A percentile compares a stretch with the other conserved stretches of the same genome.
phyloP scores from a whole-genome alignment of 1,140 invertebrate species.

The Hyles vespertilio region DNA sequence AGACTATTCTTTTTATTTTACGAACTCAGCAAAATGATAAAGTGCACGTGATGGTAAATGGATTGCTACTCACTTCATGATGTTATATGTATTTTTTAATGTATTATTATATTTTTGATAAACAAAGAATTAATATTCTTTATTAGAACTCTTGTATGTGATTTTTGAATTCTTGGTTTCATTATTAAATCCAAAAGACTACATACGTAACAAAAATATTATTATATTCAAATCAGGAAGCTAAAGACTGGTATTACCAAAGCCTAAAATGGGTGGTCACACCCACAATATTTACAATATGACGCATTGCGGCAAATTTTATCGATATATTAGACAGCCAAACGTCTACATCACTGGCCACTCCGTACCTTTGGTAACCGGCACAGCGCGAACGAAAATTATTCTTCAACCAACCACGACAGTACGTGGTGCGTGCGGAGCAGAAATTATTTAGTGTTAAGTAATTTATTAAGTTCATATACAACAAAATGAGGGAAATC shows the following conservation, averaged over 20 bases:
- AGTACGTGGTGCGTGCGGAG: slow-evolving; percentile 71
- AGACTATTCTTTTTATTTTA: no score
- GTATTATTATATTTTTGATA: no score
- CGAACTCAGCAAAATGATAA: no score
- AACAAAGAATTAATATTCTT: no score
- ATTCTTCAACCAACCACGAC: slow-evolving; percentile 68
- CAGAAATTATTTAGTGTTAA: slow-evolving; percentile 65
- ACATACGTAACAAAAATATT: background rate
- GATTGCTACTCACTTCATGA: no score
- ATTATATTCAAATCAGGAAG: background rate
- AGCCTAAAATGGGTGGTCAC: no score
- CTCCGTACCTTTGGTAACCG: slow-evolving; percentile 46
- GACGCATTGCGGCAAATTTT: slow-evolving; percentile 65
- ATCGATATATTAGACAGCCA: slow-evolving; percentile 38
- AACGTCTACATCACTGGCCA: slow-evolving; percentile 37
- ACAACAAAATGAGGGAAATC: slow-evolving; percentile 91
- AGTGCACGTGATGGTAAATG: no score
- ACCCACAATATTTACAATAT: slow-evolving; percentile 14
- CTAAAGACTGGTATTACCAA: no score
- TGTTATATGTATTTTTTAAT: no score
- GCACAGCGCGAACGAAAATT: slow-evolving; percentile 49
- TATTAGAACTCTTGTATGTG: no score
- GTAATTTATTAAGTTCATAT: slow-evolving; percentile 69
- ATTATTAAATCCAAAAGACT: no score
- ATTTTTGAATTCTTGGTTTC: no score